Evolutionary conservation across 2,888 invertebrate genomes (phyloP).

Genomic region (Hyalella azteca): DNA sequence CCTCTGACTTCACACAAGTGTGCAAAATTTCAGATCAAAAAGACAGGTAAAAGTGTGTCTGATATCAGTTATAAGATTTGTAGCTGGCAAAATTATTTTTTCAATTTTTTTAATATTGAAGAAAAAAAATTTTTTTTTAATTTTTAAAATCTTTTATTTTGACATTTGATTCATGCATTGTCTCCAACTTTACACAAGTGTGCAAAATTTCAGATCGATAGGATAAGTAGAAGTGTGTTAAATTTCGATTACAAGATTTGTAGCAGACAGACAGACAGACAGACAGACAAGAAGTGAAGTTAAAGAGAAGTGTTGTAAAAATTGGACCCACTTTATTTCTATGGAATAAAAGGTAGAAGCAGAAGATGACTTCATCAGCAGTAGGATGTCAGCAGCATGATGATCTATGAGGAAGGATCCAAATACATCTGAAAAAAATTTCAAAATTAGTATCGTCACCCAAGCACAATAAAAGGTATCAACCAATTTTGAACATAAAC

Average conservation of each 20-base stretch:
- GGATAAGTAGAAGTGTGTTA: not conserved
- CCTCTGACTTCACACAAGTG: too few species aligned
- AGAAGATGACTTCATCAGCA: not conserved
- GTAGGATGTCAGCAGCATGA: not conserved
- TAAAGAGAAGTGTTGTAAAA: not conserved
- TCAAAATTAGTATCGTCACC: too few species aligned
- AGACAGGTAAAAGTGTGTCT: too few species aligned
- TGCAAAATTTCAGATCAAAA: too few species aligned
- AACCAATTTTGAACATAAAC: not conserved
- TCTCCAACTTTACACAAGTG: too few species aligned
- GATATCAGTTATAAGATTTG: too few species aligned
- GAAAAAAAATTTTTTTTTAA: too few species aligned
- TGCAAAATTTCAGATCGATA: not conserved
- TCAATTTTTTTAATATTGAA: too few species aligned
- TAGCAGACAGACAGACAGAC: not conserved
- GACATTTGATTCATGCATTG: too few species aligned
- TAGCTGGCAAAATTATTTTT: too few species aligned
- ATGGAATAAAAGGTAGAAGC: not conserved
- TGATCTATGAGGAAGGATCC: not conserved
- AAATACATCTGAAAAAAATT: not conserved
- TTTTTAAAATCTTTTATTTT: too few species aligned
- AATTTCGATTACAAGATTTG: not conserved
- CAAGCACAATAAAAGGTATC: not conserved
- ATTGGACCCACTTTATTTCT: not conserved
- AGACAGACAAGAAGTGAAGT: not conserved